Conservation (phyloP, 1,140 invertebrate genomes). For the Sycophaga agraensis region DNA sequence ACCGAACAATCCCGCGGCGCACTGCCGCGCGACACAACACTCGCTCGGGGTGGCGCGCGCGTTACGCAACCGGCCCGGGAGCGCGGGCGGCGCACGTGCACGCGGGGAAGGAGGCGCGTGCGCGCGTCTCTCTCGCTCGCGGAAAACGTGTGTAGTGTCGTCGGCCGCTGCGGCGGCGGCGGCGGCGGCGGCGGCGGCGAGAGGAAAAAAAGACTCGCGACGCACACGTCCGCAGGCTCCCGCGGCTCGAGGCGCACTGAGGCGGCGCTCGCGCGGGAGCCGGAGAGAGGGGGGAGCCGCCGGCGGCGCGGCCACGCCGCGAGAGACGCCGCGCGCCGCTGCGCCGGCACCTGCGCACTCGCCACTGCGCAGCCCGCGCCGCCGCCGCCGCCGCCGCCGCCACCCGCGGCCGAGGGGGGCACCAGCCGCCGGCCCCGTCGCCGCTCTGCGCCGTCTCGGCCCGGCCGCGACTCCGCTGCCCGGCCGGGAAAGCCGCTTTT, state of each 20-base stretch:
- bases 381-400: too few relatives aligned
- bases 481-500: background rate
- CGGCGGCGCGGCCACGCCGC: slow-evolving; percentile 4
- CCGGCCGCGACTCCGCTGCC: background rate
- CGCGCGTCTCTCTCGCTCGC: slow-evolving; percentile 2
- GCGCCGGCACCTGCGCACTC: slow-evolving; percentile 37
- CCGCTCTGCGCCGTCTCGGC: too few relatives aligned
- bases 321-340: background rate
- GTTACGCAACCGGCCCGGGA: background rate
- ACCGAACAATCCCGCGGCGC: background rate
- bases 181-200: background rate
- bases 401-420: too few relatives aligned
- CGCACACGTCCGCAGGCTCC: slow-evolving; percentile 30
- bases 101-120: background rate
- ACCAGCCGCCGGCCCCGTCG: too few relatives aligned
- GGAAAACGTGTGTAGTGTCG: too few relatives aligned
- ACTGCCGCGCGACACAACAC: background rate
- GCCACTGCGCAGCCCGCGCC: slow-evolving; percentile 32
- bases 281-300: slow-evolving; percentile 11
- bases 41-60: background rate
- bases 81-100: slow-evolving; percentile 3
- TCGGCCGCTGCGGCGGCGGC: too few relatives aligned
- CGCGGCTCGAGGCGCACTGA: slow-evolving; percentile 49
- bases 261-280: slow-evolving; percentile 28
- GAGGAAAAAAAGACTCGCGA: too few relatives aligned